Conservation (phyloP, 2,888 invertebrate species). For the Scaptomyza caliginosa region DNA sequence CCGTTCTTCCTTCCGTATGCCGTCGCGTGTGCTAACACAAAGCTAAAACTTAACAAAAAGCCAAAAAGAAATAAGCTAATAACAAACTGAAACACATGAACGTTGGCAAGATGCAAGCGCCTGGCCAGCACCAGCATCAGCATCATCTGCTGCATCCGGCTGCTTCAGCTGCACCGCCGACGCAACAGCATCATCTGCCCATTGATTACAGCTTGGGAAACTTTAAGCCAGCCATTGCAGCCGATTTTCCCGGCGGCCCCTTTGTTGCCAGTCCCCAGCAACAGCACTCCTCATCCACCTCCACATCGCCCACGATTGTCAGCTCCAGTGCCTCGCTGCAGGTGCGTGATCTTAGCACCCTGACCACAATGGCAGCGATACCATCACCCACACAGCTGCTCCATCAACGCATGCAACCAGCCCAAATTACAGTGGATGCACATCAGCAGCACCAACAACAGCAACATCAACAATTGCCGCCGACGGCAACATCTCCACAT, state of each 20-base stretch:
- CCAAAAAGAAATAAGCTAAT: neutral
- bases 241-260: conserved; percentile 79
- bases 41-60: conserved; percentile 15
- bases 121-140: conserved; percentile 64
- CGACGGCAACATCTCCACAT: conserved; percentile 67
- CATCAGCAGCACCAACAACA: conserved; percentile 62
- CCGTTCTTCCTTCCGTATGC: conserved; percentile 11
- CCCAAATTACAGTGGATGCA: conserved; percentile 63
- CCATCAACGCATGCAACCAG: conserved; percentile 77
- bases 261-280: conserved; percentile 72
- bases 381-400: conserved; percentile 80
- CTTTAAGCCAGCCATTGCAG: conserved; percentile 81
- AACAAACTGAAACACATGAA: conserved; percentile 54
- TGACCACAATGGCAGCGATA: conserved; percentile 79
- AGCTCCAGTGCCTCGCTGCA: conserved; percentile 66
- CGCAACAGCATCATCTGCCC: conserved; percentile 79
- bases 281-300: conserved; percentile 39
- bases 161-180: conserved; percentile 51
- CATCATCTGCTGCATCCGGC: conserved; percentile 66
- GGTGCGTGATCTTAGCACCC: conserved; percentile 79
- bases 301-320: conserved; percentile 50
- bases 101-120: conserved; percentile 76
- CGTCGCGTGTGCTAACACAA: conserved; percentile 40
- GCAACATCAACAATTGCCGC: conserved; percentile 66
- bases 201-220: conserved; percentile 83